Conservation (phyloP, 2,888 invertebrate genomes). For the Limnephilus lunatus region DNA sequence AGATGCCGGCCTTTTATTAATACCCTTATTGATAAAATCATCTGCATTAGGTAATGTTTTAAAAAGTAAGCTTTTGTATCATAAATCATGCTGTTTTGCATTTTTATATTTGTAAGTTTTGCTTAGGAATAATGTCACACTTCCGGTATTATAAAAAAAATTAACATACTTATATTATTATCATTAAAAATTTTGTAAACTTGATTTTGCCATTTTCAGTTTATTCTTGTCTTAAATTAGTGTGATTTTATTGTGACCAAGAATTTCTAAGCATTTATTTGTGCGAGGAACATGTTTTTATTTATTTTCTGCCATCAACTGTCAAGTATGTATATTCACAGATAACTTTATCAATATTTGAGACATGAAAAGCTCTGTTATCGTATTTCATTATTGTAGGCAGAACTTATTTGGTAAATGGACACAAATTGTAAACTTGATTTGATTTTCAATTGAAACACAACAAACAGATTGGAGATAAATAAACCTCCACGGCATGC, state of each 20-base stretch:
- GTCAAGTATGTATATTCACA: neutral
- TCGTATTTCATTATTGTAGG: constrained; percentile 1
- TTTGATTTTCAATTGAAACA: neutral
- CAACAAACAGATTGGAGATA: neutral
- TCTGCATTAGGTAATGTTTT: constrained; percentile 50
- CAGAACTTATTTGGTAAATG: neutral
- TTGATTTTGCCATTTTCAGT: neutral
- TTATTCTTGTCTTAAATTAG: constrained; percentile 2
- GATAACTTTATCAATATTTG: neutral
- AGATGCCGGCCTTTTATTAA: constrained; percentile 34
- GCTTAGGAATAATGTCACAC: constrained; percentile 21
- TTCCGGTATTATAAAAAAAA: neutral
- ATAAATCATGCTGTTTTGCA: constrained; percentile 57
- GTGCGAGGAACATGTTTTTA: neutral
- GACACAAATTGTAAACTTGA: neutral
- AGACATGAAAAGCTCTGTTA: neutral
- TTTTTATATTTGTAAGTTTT: constrained; percentile 52
- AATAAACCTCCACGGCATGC: constrained; percentile 18
- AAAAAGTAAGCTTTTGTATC: constrained; percentile 58
- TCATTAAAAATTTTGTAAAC: neutral
- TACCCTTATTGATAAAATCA: constrained; percentile 37
- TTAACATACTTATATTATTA: neutral
- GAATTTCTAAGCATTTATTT: neutral
- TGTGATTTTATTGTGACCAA: constrained; percentile 2
- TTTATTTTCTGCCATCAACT: neutral